phyloP scores from a whole-genome alignment of 2,888 invertebrate genomes.

The Cheilosia urbana region DNA sequence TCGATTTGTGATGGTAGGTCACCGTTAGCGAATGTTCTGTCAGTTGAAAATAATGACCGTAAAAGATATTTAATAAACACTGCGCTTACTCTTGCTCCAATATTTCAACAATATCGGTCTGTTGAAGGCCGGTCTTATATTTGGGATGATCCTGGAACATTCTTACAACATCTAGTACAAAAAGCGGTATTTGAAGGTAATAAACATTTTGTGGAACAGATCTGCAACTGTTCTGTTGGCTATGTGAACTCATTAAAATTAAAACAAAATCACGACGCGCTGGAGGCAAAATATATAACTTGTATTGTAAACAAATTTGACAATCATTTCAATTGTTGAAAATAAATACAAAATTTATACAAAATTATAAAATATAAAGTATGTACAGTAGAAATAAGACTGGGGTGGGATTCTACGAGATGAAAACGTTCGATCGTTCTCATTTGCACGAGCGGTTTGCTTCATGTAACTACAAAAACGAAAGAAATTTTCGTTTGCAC shows the following conservation, averaged over 20 bases:
- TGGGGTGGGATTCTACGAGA: too few species aligned
- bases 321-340: background rate
- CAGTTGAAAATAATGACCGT: background rate
- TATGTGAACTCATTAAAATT: background rate
- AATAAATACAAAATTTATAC: background rate
- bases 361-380: background rate
- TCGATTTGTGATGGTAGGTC: constrained; percentile 81
- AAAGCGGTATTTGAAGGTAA: constrained; percentile 80
- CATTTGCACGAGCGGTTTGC: too few species aligned
- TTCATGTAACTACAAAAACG: too few species aligned
- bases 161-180: constrained; percentile 81
- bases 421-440: too few species aligned
- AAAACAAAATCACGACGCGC: background rate
- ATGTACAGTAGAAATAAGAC: too few species aligned
- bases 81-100: constrained; percentile 80
- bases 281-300: constrained; percentile 2
- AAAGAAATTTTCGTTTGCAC: too few species aligned
- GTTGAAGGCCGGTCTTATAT: constrained; percentile 79
- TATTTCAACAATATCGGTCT: constrained; percentile 80
- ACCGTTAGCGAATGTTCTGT: constrained; percentile 80
- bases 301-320: background rate
- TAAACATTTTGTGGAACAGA: constrained; percentile 78
- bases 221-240: background rate
- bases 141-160: constrained; percentile 82
- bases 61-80: background rate